These are phyloP conservation scores for Drosophila lowei DNA, from an alignment of 1,140 invertebrate species.

Conservation along the genomic window DNA sequence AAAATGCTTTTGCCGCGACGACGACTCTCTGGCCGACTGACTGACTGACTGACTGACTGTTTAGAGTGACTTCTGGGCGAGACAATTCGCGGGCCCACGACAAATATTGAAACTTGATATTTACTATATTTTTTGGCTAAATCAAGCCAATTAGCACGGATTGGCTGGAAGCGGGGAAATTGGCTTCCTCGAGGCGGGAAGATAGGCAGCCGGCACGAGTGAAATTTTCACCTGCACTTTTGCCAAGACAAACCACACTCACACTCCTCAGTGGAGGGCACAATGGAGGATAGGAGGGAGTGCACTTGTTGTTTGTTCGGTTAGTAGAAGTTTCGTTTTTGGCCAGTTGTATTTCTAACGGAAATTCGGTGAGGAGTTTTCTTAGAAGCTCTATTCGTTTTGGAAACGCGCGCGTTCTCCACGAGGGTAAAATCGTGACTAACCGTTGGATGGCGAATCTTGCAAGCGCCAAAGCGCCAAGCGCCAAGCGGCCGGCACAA, in stretches of 20 bases:
- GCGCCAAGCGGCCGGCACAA: background rate
- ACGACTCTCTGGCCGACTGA: constrained; percentile 21
- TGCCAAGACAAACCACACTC: constrained; percentile 12
- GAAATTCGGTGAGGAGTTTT: constrained; percentile 19
- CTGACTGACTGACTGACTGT: background rate
- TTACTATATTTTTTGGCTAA: constrained; percentile 35
- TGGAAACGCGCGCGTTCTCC: constrained; percentile 61
- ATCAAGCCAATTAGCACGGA: constrained; percentile 68
- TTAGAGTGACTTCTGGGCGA: constrained; percentile 6
- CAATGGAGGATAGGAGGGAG: too few species aligned
- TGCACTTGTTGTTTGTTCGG: constrained; percentile 9
- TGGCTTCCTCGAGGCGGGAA: constrained; percentile 3
- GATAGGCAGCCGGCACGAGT: constrained; percentile 5
- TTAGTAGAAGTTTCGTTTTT: constrained; percentile 16
- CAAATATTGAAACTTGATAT: constrained; percentile 73
- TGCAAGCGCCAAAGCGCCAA: constrained; percentile 37
- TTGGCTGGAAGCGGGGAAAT: constrained; percentile 39
- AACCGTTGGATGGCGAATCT: constrained; percentile 20
- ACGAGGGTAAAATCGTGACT: constrained; percentile 77
- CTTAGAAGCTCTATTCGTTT: constrained; percentile 11
- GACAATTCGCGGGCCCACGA: constrained; percentile 40
- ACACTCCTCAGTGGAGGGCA: background rate
- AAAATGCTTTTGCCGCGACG: background rate
- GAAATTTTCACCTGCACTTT: constrained; percentile 7
- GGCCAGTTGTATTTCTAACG: constrained; percentile 35